A percentile compares a stretch with the other conserved stretches of the same genome.
Conservation (phyloP, 1,140 invertebrate genomes). For the Drosophila tani region DNA sequence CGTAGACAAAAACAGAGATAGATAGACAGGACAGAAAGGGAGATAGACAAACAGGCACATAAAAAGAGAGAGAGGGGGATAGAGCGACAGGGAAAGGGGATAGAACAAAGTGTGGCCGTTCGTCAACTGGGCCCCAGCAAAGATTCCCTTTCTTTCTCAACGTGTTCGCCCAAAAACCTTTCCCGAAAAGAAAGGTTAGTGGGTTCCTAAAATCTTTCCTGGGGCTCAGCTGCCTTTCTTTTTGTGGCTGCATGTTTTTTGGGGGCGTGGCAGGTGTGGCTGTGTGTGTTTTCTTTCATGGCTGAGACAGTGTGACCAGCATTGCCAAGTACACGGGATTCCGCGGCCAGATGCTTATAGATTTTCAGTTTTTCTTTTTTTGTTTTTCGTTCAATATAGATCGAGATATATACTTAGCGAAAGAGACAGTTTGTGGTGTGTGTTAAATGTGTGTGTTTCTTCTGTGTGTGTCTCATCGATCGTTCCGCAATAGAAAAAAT, state of each 20-base stretch:
- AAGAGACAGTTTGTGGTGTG: constrained; percentile 3
- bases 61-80: constrained; percentile 33
- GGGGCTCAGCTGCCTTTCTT: constrained; percentile 26
- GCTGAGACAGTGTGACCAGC: constrained; percentile 55
- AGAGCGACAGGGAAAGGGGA: constrained; percentile 24
- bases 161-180: not conserved
- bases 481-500: constrained; percentile 39
- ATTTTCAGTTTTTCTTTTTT: constrained; percentile 65
- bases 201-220: constrained; percentile 22
- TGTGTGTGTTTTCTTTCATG: constrained; percentile 25
- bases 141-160: not conserved
- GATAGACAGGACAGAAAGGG: constrained; percentile 30
- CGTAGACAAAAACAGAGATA: constrained; percentile 30
- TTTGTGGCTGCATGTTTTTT: not conserved
- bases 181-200: not conserved
- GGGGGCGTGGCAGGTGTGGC: constrained; percentile 25
- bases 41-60: constrained; percentile 32
- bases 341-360: constrained; percentile 84
- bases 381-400: constrained; percentile 29
- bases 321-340: constrained; percentile 85
- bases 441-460: not conserved
- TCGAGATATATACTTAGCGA: constrained; percentile 19
- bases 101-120: constrained; percentile 11
- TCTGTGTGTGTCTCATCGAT: constrained; percentile 32
- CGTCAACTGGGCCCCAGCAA: constrained; percentile 45